phyloP scores from a whole-genome alignment of 1,140 invertebrate species.

The Helicoverpa armigera region DNA sequence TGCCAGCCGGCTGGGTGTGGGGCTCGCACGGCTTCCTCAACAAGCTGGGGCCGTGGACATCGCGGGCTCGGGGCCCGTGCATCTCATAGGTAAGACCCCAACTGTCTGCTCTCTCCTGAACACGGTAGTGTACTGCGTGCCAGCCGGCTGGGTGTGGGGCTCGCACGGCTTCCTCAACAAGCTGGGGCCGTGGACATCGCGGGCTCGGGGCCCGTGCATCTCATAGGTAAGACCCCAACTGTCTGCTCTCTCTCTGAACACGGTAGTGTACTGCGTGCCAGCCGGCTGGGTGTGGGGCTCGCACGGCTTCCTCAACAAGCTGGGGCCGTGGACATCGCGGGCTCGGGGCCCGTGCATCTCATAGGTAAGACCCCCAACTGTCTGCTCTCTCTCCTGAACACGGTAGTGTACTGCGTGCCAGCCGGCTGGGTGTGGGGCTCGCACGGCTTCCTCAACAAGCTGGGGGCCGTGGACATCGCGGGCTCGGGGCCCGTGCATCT shows the following conservation, averaged over 20 bases:
- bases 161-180: slow-evolving; percentile 94
- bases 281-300: slow-evolving; percentile 97
- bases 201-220: slow-evolving; percentile 96
- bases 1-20: slow-evolving; percentile 98
- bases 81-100: slow-evolving; percentile 92
- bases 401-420: slow-evolving; percentile 96
- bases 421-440: slow-evolving; percentile 97
- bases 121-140: slow-evolving; percentile 96
- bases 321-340: slow-evolving; percentile 96
- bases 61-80: slow-evolving; percentile 96
- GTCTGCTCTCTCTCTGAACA: slow-evolving; percentile 96
- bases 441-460: slow-evolving; percentile 93
- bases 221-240: slow-evolving; percentile 90
- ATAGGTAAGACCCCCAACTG: slow-evolving; percentile 89
- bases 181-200: slow-evolving; percentile 95
- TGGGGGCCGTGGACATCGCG: slow-evolving; percentile 96
- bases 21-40: slow-evolving; percentile 94
- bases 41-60: slow-evolving; percentile 94
- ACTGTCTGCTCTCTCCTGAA: slow-evolving; percentile 96
- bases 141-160: slow-evolving; percentile 97
- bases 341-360: slow-evolving; percentile 96
- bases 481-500: slow-evolving; percentile 97
- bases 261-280: slow-evolving; percentile 96
- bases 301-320: slow-evolving; percentile 93
- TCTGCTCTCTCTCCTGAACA: slow-evolving; percentile 96